Base-by-base conservation (phyloP, 2,113 vertebrate species). In the Pao palembangensis region DNA sequence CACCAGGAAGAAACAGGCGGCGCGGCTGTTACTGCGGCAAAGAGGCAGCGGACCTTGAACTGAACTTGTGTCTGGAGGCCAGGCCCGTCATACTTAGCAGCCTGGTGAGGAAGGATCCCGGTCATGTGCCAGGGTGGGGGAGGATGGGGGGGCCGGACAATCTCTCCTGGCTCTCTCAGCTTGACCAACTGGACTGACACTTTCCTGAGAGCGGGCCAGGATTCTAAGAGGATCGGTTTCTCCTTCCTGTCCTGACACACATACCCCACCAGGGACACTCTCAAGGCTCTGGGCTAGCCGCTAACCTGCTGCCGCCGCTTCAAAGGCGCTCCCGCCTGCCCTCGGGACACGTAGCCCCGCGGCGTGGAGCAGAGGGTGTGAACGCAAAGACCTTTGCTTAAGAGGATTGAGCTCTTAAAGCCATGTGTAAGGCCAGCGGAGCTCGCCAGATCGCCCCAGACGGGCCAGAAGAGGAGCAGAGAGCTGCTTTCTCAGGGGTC, bases 171-270 rank as follows among this genome's bases (percentile, higher is more conserved):
- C 12, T 2, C 71, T 85, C 70, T 82, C 77, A 80, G 76, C 66
- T 80, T 78, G 75, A 84, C 64, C 79, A 80, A 85, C 78, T 81
- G 70, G 70, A 75, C 66, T 81, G 77, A 86, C 83, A 83, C 80
- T 85, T 85, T 84, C 80, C 82, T 81, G 80, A 85, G 73, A 50
- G 61, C 19, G 42, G 53, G 78, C 85, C 86, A 76, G 75, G 55
- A 71, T 63, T 74, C 76, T 84, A 89, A 86, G 79, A 85, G 86
- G 83, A 89, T 87, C 82, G 71, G 78, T 84, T 79, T 83, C 69
- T 63, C 59, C 67, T 79, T 83, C 71, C 81, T 79, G 72, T 69
- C 77, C 73, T 79, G 79, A 80, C 82, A 84, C 75, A 84, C 75
- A 77, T 77, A 73, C 56, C 58, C 67, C 54, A 57, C 73, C 23